phyloP scores from a whole-genome alignment of 2,888 invertebrate genomes.

The Masnerella sp. region DNA sequence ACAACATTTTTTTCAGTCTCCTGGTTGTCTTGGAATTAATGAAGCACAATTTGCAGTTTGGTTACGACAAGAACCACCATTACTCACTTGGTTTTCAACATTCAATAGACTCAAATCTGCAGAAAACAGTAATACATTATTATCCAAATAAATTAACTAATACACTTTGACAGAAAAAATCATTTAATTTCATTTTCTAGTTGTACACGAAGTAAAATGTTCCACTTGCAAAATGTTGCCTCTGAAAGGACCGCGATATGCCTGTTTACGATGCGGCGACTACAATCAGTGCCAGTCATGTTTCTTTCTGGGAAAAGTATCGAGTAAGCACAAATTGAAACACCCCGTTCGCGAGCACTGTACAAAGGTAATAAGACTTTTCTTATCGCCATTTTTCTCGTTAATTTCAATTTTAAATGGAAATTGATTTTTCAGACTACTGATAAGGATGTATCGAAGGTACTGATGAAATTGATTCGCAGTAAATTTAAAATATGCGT shows the following conservation, averaged over 20 bases:
- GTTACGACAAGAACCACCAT: conserved; percentile 82
- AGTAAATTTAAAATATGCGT: conserved; percentile 75
- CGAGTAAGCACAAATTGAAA: conserved; percentile 82
- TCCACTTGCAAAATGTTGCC: conserved; percentile 81
- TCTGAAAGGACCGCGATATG: conserved; percentile 81
- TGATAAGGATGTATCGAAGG: conserved; percentile 73
- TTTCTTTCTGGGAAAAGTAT: conserved; percentile 82
- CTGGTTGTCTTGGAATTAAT: conserved; percentile 84
- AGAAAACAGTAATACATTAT: conserved; percentile 78
- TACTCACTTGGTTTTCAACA: conserved; percentile 83
- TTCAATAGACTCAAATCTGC: conserved; percentile 82
- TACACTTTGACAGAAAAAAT: conserved; percentile 4
- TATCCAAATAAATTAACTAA: not conserved
- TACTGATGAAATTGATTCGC: conserved; percentile 73
- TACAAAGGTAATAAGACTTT: conserved; percentile 78
- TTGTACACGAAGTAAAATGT: conserved; percentile 81
- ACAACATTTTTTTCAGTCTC: conserved; percentile 78
- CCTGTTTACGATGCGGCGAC: conserved; percentile 82
- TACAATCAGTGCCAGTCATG: conserved; percentile 85
- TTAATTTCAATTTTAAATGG: conserved; percentile 40
- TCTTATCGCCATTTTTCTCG: no score
- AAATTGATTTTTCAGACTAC: conserved; percentile 68
- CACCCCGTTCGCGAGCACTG: conserved; percentile 84
- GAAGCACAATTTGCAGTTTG: conserved; percentile 84
- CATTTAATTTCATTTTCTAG: conserved; percentile 71